Evolutionary conservation across 2,888 invertebrate genomes (phyloP).

Genomic region (Lepidochrysops patricia): DNA sequence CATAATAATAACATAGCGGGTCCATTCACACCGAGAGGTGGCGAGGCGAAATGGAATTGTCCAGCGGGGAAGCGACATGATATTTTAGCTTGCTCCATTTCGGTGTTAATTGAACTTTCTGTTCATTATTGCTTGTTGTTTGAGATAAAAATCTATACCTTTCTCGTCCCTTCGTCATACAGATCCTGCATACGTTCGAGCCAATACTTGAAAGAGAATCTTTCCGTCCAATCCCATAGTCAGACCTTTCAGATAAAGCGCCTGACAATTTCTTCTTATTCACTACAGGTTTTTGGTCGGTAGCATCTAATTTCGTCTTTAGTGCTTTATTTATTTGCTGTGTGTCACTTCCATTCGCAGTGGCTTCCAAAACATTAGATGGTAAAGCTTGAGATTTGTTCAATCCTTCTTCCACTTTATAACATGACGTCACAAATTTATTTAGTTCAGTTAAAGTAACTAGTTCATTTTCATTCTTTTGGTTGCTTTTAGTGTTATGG

Average conservation of each 20-base stretch:
- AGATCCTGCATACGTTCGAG: conserved; percentile 79
- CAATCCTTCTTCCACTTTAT: conserved; percentile 40
- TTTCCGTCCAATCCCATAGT: conserved; percentile 43
- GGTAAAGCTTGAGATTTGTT: conserved; percentile 37
- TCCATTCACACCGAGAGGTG: no score
- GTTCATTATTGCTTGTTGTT: no score
- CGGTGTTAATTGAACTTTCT: not conserved
- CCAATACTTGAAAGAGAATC: conserved; percentile 70
- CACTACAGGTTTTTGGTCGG: conserved; percentile 35
- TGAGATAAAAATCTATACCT: conserved; percentile 35
- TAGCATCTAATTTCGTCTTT: conserved; percentile 37
- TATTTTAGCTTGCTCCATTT: no score
- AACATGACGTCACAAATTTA: conserved; percentile 57
- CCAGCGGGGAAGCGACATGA: no score
- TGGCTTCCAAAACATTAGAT: conserved; percentile 19
- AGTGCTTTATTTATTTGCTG: conserved; percentile 45
- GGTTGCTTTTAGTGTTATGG: conserved; percentile 12
- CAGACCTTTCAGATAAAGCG: conserved; percentile 48
- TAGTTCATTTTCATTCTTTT: conserved; percentile 30
- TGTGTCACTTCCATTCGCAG: conserved; percentile 27
- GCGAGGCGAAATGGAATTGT: no score
- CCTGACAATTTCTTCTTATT: conserved; percentile 51
- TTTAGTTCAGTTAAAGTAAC: conserved; percentile 50
- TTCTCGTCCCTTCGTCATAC: conserved; percentile 69
- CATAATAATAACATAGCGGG: no score